A percentile compares a stretch with the other conserved stretches of the same genome.
These are phyloP conservation scores for Pangasianodon gigas DNA, from an alignment of 2,113 vertebrate species.

Conservation along the genomic window DNA sequence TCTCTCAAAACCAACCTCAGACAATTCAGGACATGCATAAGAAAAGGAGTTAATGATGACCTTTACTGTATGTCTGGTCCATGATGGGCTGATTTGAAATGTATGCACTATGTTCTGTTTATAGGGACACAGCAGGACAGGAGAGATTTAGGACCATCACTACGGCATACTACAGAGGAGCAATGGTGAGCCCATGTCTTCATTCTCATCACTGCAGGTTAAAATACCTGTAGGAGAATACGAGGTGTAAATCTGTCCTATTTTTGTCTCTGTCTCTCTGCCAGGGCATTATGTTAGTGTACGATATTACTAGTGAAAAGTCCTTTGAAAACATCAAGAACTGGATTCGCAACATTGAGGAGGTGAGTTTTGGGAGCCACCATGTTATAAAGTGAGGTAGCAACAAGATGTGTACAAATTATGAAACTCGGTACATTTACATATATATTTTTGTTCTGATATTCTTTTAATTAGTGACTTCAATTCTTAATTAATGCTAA, in stretches of 20 bases:
- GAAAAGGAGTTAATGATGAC: not conserved
- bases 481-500: not conserved
- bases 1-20: not conserved
- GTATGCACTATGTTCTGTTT: not conserved
- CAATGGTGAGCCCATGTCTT: slow-evolving; percentile 78
- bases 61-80: not conserved
- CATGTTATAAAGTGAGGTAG: not conserved
- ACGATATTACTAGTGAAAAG: slow-evolving; percentile 97
- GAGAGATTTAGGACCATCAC: slow-evolving; percentile 94
- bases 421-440: not conserved
- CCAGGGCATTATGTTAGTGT: slow-evolving; percentile 97
- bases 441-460: not conserved
- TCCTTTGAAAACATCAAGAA: slow-evolving; percentile 99
- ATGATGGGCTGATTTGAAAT: not conserved
- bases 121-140: slow-evolving; percentile 93
- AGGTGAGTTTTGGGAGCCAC: slow-evolving; percentile 72
- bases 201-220: not conserved
- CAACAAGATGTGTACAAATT: not conserved
- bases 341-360: slow-evolving; percentile 98
- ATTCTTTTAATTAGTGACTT: not conserved
- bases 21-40: not conserved
- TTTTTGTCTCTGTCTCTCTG: slow-evolving; percentile 12
- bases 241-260: not conserved
- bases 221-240: not conserved
- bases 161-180: slow-evolving; percentile 91